Evolutionary conservation across 2,888 invertebrate species (phyloP), one percentile per base, ranked within the genome.

Genomic region (Andrena haemorrhoa): DNA sequence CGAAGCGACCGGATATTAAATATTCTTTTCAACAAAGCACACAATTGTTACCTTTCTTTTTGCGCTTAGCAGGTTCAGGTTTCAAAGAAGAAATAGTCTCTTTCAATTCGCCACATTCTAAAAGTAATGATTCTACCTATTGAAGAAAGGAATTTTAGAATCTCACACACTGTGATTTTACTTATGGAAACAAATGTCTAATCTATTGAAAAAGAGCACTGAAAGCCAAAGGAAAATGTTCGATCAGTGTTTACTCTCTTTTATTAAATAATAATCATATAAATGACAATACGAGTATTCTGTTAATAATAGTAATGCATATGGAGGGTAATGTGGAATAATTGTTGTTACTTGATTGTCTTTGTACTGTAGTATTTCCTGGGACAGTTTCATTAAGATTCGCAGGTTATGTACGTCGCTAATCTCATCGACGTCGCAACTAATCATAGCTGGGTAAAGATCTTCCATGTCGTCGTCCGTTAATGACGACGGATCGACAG

Each of bases 351-450:
- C 96, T 95, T 97, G 96, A 93, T 96, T 96, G 80, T 95, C 95
- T 94, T 96, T 97, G 86, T 95, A 95, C 90, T 96, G 96, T 64
- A 97, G 91, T 88, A 96, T 95, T 93, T 96, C 96, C 92, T 96
- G 96, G n/a, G 96, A 94, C 2, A 96, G 92, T 90, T 95, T 94
- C 89, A 96, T 95, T 29, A 96, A 92, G 5, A 94, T 94, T 91
- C 95, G 95, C 69, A 95, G 94, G 90, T 95, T 95, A 31, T 95
- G 93, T 80, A 95, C 94, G 89, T 95, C 95, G 88, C 95, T 95
- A 56, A 95, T 95, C 87, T 95, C 95, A 63, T 96, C 95, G 0
- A 94, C 94, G 89, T 96, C 95, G 93, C 95, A 95, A 95, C 95
- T 96, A 7, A 95, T 95, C 35, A 96, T 92, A 86, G 94, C 95